These are phyloP conservation scores for Forbesichthys agassizii DNA, from an alignment of 2,113 vertebrate genomes.

Conservation along the genomic window DNA sequence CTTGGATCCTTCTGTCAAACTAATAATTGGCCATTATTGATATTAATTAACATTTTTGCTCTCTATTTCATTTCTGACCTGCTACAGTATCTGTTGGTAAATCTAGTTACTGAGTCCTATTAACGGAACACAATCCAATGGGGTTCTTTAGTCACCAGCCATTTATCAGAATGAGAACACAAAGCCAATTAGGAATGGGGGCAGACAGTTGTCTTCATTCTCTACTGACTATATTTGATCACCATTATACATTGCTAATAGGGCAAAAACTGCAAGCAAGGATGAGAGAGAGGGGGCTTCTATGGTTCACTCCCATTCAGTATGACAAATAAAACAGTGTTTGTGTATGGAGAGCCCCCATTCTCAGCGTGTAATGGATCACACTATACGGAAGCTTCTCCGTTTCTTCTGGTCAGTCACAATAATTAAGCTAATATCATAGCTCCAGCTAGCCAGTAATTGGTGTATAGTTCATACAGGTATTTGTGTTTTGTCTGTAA, in stretches of 20 bases:
- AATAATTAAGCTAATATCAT: conserved; percentile 90
- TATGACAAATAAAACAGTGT: conserved; percentile 27
- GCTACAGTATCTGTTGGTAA: conserved; percentile 90
- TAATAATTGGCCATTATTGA: conserved; percentile 99
- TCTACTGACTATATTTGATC: conserved; percentile 98
- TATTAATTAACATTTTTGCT: conserved; percentile 99
- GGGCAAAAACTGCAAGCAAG: conserved; percentile 88
- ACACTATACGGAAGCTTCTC: conserved; percentile 84
- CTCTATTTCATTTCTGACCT: conserved; percentile 92
- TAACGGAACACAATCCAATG: conserved; percentile 89
- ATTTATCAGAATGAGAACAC: conserved; percentile 98
- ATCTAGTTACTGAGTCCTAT: conserved; percentile 95
- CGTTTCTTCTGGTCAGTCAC: conserved; percentile 88
- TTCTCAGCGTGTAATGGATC: conserved; percentile 86
- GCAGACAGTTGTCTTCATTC: conserved; percentile 99
- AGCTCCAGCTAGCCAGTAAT: conserved; percentile 68
- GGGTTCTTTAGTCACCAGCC: conserved; percentile 86
- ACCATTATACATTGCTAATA: conserved; percentile 99
- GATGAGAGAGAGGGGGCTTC: conserved; percentile 81
- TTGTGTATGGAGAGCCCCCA: conserved; percentile 84
- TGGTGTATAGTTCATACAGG: conserved; percentile 72
- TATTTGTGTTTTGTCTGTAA: conserved; percentile 8
- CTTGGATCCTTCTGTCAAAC: conserved; percentile 98
- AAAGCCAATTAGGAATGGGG: conserved; percentile 98
- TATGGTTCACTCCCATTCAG: conserved; percentile 83